A percentile compares a stretch with the other conserved stretches of the same genome.
Evolutionary conservation across 2,797 vertebrate genomes (phyloP).

Genomic region (Ispidina lecontei): DNA sequence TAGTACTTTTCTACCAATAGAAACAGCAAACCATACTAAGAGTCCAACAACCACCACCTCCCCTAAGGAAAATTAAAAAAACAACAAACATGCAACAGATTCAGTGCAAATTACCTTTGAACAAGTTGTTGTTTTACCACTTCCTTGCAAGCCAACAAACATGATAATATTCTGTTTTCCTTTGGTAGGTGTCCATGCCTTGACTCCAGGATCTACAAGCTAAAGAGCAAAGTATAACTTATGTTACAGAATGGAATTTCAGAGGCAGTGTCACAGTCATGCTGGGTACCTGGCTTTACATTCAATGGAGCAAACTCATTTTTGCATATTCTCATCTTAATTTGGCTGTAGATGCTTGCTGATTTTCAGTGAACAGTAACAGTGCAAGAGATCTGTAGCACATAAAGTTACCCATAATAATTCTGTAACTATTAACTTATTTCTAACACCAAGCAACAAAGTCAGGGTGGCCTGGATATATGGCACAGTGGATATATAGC

Average conservation of each 20-base stretch:
- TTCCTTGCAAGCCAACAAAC: constrained; percentile 98
- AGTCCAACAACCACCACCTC: neutral
- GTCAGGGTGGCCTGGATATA: neutral
- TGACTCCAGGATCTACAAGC: constrained; percentile 98
- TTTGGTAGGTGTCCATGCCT: constrained; percentile 99
- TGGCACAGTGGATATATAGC: neutral
- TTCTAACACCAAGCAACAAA: neutral
- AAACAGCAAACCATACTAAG: neutral
- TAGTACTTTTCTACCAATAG: neutral
- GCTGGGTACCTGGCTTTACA: neutral
- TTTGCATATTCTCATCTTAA: neutral
- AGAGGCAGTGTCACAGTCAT: neutral
- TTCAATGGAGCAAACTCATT: neutral
- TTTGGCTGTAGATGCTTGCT: neutral
- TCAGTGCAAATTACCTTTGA: constrained; percentile 86
- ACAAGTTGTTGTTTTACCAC: constrained; percentile 98
- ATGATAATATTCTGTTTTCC: constrained; percentile 99
- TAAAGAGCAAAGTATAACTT: constrained; percentile 62
- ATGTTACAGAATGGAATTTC: neutral
- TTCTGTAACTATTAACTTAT: neutral
- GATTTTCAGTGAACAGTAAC: neutral
- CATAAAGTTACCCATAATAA: neutral
- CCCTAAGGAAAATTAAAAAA: neutral
- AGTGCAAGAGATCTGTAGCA: neutral
- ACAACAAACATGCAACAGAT: neutral